These are phyloP conservation scores for Procavia capensis DNA, from an alignment of 2,113 vertebrate species.

Conservation along the genomic window DNA sequence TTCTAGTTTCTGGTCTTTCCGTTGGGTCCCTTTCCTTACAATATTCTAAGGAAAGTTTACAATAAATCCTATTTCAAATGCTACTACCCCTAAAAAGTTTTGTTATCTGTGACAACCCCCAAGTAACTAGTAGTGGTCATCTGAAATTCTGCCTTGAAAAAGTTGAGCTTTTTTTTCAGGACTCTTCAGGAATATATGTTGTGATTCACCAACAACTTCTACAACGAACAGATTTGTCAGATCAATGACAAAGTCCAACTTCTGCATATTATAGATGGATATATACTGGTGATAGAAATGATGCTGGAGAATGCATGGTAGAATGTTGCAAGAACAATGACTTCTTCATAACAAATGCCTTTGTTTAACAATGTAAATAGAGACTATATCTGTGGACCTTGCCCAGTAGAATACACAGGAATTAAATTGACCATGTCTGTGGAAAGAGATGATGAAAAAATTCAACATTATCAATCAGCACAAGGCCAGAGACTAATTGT, in stretches of 20 bases:
- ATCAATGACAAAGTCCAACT: not conserved
- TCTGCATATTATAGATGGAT: not conserved
- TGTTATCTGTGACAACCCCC: not conserved
- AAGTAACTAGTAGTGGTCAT: not conserved
- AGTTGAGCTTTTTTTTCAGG: not conserved
- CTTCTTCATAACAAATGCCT: no score
- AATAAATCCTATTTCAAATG: not conserved
- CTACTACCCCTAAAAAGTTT: not conserved
- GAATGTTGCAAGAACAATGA: no score
- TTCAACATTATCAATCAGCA: no score
- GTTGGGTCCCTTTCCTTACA: not conserved
- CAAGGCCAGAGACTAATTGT: no score
- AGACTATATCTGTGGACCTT: no score
- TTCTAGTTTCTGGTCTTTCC: not conserved
- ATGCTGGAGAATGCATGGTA: no score
- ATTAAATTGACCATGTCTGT: no score
- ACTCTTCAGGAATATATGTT: not conserved
- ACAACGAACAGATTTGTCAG: rapidly evolving
- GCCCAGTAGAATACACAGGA: no score
- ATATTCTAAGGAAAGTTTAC: not conserved
- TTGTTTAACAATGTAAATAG: no score
- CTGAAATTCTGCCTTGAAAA: not conserved
- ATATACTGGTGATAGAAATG: not conserved
- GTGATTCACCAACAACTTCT: not conserved
- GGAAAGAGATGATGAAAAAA: no score